Base-by-base conservation (phyloP, 2,113 vertebrate species). In the Toxotes jaculatrix region DNA sequence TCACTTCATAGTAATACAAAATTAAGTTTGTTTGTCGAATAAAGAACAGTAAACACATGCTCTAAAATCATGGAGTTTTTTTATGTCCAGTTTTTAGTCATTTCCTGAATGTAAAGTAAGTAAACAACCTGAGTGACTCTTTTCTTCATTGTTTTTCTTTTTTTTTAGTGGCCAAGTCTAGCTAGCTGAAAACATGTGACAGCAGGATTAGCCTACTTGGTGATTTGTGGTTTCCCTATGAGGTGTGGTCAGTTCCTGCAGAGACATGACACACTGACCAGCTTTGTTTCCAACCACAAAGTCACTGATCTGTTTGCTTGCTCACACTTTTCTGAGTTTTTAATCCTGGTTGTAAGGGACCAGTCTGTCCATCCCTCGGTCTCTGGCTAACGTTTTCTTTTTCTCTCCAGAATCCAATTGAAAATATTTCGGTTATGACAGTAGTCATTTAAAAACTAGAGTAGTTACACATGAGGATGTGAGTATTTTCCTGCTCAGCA, bases 111-210 rank as follows among this genome's bases (percentile, higher is more conserved):
- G 45, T 64, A n/a, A 1, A 70, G 6, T 0, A 3, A 60, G 5
- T 4, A 19, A 65, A 51, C 9, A 59, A 53, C 65, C 61, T 19
- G 43, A 42, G 23, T 57, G 63, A 80, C 53, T 63, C 17, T 2
- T 4, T 70, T 82, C 36, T 60, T 21, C 11, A 11, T 32, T 55
- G 7, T 72, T 66, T 23, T 31, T 73, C 60, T n/a, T 0, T 23
- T 31, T 73, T 56, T n/a, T 0, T 1, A 53, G 69, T 42, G 21
- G 43, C 27, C 65, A 55, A 38, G 36, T 38, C 36, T 21, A 21
- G 61, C 32, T 0, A 65, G 74, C 62, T 36, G 0, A 66, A 67
- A 65, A 17, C 84, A 86, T 79, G 86, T 93, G 90, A 92, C 68
- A 19, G 23, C 23, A 2, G 61, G 79, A 87, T 74, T 65, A 76